These are phyloP conservation scores for Corythoichthys haematopterus DNA, from an alignment of 2,113 vertebrate species.

Conservation along the genomic window DNA sequence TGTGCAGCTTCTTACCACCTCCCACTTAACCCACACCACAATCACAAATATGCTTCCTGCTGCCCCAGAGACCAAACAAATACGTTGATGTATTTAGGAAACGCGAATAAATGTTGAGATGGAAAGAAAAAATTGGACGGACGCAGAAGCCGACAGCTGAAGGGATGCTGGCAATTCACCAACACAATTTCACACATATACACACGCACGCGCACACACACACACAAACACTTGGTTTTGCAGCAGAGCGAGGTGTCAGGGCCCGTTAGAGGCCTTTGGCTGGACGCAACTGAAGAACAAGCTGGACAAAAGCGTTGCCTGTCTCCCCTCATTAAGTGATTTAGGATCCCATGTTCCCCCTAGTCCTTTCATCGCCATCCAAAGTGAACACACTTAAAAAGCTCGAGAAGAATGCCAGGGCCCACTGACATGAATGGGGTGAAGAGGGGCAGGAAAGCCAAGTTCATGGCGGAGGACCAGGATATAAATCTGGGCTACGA, in stretches of 20 bases:
- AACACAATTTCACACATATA: slow-evolving; percentile 25
- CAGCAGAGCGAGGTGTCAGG: slow-evolving; percentile 61
- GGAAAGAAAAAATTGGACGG: slow-evolving; percentile 24
- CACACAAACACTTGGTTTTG: slow-evolving; percentile 32
- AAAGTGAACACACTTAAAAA: slow-evolving; percentile 64
- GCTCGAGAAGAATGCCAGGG: slow-evolving; percentile 52
- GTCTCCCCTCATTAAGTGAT: slow-evolving; percentile 72
- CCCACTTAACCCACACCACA: slow-evolving; percentile 40
- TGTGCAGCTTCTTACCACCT: slow-evolving; percentile 21
- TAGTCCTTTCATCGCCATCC: slow-evolving; percentile 63
- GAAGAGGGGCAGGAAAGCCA: slow-evolving; percentile 61
- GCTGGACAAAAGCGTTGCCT: slow-evolving; percentile 66
- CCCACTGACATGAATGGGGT: slow-evolving; percentile 58
- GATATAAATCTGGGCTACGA: slow-evolving; percentile 54
- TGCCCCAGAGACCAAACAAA: slow-evolving; percentile 35
- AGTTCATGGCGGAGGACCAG: slow-evolving; percentile 53
- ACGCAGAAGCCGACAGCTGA: slow-evolving; percentile 23
- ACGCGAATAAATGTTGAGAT: slow-evolving; percentile 32
- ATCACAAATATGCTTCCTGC: slow-evolving; percentile 40
- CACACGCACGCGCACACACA: slow-evolving; percentile 21
- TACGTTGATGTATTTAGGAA: slow-evolving; percentile 30
- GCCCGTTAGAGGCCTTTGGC: slow-evolving; percentile 62
- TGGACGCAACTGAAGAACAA: slow-evolving; percentile 63
- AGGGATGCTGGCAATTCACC: slow-evolving; percentile 36
- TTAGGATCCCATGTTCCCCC: slow-evolving; percentile 66